Evolutionary conservation across 2,113 vertebrate genomes (phyloP).

Genomic region (Tricholaema leucomelas): DNA sequence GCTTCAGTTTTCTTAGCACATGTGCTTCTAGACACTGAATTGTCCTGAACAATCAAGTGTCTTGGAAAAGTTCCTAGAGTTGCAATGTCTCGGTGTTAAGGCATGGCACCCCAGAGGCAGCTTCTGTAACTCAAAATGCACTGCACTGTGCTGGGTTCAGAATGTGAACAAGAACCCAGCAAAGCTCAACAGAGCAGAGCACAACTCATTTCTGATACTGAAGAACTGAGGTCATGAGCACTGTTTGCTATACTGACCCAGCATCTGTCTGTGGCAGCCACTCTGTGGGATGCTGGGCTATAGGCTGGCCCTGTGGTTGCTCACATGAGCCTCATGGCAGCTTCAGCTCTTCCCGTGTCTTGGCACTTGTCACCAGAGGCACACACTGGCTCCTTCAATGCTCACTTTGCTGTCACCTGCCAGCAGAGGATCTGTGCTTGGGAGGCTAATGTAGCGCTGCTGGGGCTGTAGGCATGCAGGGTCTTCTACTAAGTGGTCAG

Average conservation of each 20-base stretch:
- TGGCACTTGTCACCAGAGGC: neutral
- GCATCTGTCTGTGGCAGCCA: fast-evolving
- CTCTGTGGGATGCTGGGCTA: fast-evolving
- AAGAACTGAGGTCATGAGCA: neutral
- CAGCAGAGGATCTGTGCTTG: neutral
- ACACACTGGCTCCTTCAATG: fast-evolving
- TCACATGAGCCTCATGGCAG: neutral
- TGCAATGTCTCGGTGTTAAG: neutral
- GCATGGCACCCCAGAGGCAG: neutral
- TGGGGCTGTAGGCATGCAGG: fast-evolving
- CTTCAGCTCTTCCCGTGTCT: neutral
- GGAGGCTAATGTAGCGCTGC: fast-evolving
- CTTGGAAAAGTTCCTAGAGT: neutral
- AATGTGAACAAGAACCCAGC: neutral
- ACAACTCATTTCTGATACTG: neutral
- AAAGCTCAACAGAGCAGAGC: neutral
- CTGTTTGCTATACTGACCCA: neutral
- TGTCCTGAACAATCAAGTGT: neutral
- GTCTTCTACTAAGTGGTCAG: neutral
- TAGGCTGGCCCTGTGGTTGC: neutral
- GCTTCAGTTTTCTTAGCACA: neutral
- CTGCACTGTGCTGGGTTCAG: neutral
- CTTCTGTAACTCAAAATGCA: neutral
- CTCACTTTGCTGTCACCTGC: fast-evolving
- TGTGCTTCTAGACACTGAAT: neutral